A percentile compares a stretch with the other conserved stretches of the same genome.
Conservation (phyloP, 2,113 vertebrate genomes). For the Stegostoma tigrinum region DNA sequence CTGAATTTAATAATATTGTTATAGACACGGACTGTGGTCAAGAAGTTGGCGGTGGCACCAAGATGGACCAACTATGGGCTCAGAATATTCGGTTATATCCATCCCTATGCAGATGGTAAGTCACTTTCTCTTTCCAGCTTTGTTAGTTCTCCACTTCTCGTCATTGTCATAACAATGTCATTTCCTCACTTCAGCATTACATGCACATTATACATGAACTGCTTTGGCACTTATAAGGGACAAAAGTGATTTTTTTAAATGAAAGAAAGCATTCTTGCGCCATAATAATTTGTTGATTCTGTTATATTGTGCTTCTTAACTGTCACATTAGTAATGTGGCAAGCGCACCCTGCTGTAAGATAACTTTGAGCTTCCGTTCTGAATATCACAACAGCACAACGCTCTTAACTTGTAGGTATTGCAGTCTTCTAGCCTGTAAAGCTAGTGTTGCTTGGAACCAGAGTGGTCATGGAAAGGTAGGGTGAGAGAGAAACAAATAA, state of each 20-base stretch:
- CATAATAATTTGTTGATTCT: too few relatives aligned
- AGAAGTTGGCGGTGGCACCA: constrained; percentile 77
- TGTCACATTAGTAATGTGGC: too few relatives aligned
- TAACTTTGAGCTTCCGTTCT: background rate
- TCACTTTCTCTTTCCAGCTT: background rate
- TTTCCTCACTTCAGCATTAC: background rate
- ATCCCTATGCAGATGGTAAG: constrained; percentile 74
- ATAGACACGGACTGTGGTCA: constrained; percentile 72
- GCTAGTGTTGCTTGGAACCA: background rate
- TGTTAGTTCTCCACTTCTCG: background rate
- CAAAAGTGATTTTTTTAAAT: background rate
- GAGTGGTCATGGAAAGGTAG: background rate
- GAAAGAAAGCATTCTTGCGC: background rate
- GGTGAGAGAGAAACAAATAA: background rate
- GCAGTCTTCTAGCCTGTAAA: background rate
- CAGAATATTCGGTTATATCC: constrained; percentile 87
- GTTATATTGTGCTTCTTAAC: background rate
- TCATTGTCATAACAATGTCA: background rate
- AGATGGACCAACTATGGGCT: constrained; percentile 86
- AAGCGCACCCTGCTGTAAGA: background rate
- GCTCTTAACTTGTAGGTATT: background rate
- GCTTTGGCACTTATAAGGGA: background rate
- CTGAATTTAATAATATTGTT: constrained; percentile 14
- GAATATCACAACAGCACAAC: background rate
- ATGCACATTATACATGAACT: background rate